Evolutionary conservation across 1,140 invertebrate species (phyloP), one percentile per base, ranked within the genome.

Genomic region (Anagrus nilaparvatae): DNA sequence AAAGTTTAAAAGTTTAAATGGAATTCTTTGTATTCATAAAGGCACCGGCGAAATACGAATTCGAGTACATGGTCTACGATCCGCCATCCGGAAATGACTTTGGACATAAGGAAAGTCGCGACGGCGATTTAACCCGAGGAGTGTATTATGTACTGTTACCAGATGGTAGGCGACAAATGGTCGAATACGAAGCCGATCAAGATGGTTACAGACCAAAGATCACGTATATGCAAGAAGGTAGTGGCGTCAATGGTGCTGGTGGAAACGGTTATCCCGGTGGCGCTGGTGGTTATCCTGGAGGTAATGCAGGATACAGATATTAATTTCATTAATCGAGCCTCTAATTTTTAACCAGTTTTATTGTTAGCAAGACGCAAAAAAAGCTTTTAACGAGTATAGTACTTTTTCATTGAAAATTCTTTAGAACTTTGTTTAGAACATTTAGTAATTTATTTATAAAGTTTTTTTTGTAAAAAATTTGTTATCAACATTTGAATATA

Each of bases 201-300:
- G 53, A 65, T 43, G 69, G 70, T 20, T 72, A 62, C 54, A 56
- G 61, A 36, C 67, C 69, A 18, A 64, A 66, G 35, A 53, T 72
- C 10, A 62, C 59, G 25, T 71, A 70, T 54, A 75, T 75, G 19
- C 82, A 83, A 51, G 79, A 81, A 55, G 76, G 79, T 46, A 68
- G 71, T 4, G 73, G 71, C 20, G 60, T 60, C 14, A 73, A 71
- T 14, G 55, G 51, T 27, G 60, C 60, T 20, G 61, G 61, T 37
- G 66, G 63, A 34, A 64, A 62, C 13, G 41, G 44, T 27, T 37
- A 33, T 21, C 41, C 36, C 19, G 44, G 44, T 9, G 33, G 30
- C 12, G 39, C 20, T 5, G 44, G 43, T 10, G 37, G 47, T 12
- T 48, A 45, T n/a, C 21, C 23, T 4, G 34, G 35, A 3, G 39